phyloP scores from a whole-genome alignment of 2,797 vertebrate species.

The Malacoraja senta region DNA sequence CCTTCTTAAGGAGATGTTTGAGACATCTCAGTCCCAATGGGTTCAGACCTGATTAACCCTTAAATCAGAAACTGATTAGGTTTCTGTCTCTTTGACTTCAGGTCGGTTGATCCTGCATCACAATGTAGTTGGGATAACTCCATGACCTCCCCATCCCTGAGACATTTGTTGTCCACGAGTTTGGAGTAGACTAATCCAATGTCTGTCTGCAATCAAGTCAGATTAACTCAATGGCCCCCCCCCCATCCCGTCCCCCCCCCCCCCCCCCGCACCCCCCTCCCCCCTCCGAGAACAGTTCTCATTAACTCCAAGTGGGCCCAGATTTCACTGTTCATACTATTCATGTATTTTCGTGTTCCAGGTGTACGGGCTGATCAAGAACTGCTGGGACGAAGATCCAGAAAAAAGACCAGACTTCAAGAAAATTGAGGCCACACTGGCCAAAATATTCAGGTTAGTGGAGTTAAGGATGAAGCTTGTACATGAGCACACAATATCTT shows the following conservation, averaged over 20 bases:
- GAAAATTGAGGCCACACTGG: conserved; percentile 76
- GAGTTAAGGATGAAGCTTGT: not conserved
- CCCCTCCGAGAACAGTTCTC: no score
- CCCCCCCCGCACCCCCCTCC: no score
- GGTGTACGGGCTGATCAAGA: conserved; percentile 79
- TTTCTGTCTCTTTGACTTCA: not conserved
- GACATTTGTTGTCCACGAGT: no score
- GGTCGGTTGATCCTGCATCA: not conserved
- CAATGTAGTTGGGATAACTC: not conserved
- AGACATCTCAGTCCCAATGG: no score
- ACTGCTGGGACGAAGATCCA: conserved; percentile 94
- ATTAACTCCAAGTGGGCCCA: not conserved
- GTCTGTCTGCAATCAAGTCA: not conserved
- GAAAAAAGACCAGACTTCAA: conserved; percentile 92
- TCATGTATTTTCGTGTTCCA: conserved; percentile 46
- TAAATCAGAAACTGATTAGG: no score
- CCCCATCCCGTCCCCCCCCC: no score
- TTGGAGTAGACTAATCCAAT: no score
- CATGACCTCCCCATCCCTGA: no score
- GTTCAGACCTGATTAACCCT: not conserved
- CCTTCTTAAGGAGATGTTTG: no score
- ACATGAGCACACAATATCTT: not conserved
- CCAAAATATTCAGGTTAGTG: conserved; percentile 86
- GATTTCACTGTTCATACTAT: not conserved
- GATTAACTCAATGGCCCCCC: not conserved